These are phyloP conservation scores for Chamaea fasciata DNA, from an alignment of 2,113 vertebrate genomes.

Conservation along the genomic window DNA sequence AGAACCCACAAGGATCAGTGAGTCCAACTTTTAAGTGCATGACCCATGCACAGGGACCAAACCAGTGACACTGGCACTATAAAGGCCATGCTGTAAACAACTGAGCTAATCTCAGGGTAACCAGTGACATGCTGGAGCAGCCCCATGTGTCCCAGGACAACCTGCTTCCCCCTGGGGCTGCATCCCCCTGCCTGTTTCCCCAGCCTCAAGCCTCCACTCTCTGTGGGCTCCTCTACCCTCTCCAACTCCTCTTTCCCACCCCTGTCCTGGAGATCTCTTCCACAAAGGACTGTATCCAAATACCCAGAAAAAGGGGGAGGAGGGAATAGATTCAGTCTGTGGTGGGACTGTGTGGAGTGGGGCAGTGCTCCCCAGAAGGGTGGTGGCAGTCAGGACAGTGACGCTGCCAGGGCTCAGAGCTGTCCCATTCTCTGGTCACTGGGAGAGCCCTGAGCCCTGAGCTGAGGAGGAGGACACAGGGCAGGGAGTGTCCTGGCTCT, in stretches of 20 bases:
- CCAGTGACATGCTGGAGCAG: no score
- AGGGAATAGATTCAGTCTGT: no score
- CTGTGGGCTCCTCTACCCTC: neutral
- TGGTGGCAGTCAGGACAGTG: neutral
- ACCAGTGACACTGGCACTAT: no score
- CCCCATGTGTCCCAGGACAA: no score
- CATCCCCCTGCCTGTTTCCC: neutral
- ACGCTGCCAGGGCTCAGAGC: neutral
- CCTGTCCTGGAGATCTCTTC: neutral
- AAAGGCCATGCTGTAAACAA: no score
- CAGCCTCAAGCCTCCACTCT: neutral
- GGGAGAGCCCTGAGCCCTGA: neutral
- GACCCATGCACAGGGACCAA: no score
- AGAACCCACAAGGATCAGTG: no score
- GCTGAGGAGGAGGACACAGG: neutral
- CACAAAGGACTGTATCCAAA: no score
- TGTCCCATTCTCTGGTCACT: accelerated
- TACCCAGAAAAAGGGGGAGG: no score
- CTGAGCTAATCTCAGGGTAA: no score
- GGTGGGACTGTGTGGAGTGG: no score
- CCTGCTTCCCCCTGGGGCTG: no score
- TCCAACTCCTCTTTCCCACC: neutral
- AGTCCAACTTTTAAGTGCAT: neutral
- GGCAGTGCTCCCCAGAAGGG: neutral
- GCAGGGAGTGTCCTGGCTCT: neutral